Conservation (phyloP, 2,113 vertebrate genomes). For the Paralichthys olivaceus region DNA sequence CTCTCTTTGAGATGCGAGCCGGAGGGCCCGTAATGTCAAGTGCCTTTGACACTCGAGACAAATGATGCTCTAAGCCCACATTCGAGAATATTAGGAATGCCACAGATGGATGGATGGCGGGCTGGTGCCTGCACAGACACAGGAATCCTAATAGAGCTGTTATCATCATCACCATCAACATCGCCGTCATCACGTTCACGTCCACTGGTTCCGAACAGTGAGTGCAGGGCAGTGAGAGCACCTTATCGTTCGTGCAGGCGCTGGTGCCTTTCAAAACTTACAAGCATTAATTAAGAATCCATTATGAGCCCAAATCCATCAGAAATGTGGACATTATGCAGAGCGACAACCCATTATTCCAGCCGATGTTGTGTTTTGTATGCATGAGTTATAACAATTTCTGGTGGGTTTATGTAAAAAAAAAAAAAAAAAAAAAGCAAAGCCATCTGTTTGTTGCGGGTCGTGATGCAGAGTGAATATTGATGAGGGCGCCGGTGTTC, state of each 20-base stretch:
- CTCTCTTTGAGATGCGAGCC: conserved; percentile 54
- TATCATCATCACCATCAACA: conserved; percentile 47
- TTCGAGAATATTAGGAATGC: conserved; percentile 40
- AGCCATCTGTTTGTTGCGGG: conserved; percentile 69
- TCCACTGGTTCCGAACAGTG: conserved; percentile 17
- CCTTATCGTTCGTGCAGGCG: conserved; percentile 38
- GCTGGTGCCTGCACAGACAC: conserved; percentile 24
- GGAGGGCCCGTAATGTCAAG: conserved; percentile 65
- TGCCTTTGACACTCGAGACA: conserved; percentile 71
- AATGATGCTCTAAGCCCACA: conserved; percentile 57
- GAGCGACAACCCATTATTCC: conserved; percentile 62
- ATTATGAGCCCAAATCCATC: conserved; percentile 76
- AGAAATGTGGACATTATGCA: conserved; percentile 72
- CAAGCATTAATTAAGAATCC: conserved; percentile 77
- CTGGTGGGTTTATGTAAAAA: conserved; percentile 57
- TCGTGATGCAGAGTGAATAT: conserved; percentile 57
- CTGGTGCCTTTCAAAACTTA: conserved; percentile 43
- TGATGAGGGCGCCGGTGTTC: conserved; percentile 56
- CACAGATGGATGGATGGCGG: conserved; percentile 44
- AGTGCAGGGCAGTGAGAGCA: conserved; percentile 35
- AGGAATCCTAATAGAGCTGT: conserved; percentile 54
- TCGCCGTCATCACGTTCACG: conserved; percentile 45
- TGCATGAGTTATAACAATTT: conserved; percentile 47
- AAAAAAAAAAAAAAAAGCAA: conserved; percentile 15
- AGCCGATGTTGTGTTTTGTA: conserved; percentile 49